Conservation (phyloP, 2,113 vertebrate species). For the Vireo altiloquus region DNA sequence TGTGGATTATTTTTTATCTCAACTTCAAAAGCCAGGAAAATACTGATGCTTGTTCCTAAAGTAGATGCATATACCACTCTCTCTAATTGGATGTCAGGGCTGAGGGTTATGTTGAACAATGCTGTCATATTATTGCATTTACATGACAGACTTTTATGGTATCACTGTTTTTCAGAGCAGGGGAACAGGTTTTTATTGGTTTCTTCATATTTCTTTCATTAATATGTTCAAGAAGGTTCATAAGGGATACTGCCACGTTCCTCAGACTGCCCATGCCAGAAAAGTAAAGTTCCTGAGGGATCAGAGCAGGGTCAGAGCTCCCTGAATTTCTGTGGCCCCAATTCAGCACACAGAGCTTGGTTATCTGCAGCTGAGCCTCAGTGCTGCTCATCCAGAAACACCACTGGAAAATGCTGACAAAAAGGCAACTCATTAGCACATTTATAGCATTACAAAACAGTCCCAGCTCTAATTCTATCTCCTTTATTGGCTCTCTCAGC, state of each 20-base stretch:
- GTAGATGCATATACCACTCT: background rate
- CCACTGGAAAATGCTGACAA: background rate
- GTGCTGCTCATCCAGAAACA: background rate
- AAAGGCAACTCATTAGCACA: background rate
- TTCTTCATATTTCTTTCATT: background rate
- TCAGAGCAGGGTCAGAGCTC: background rate
- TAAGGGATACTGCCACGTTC: background rate
- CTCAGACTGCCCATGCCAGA: background rate
- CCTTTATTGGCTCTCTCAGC: background rate
- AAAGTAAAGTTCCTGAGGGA: background rate
- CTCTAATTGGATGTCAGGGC: background rate
- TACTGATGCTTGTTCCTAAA: background rate
- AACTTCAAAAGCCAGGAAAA: background rate
- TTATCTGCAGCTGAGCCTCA: background rate
- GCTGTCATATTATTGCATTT: background rate
- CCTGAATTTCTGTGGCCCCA: background rate
- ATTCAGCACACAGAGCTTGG: background rate
- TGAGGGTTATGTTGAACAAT: background rate
- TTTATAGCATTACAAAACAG: background rate
- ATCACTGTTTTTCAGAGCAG: background rate
- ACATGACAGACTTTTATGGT: background rate
- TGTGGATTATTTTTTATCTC: background rate
- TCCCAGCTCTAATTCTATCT: background rate
- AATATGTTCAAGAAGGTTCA: background rate
- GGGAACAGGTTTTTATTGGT: background rate